Conservation (phyloP, 2,888 invertebrate genomes). For the Copidosoma aretas region DNA sequence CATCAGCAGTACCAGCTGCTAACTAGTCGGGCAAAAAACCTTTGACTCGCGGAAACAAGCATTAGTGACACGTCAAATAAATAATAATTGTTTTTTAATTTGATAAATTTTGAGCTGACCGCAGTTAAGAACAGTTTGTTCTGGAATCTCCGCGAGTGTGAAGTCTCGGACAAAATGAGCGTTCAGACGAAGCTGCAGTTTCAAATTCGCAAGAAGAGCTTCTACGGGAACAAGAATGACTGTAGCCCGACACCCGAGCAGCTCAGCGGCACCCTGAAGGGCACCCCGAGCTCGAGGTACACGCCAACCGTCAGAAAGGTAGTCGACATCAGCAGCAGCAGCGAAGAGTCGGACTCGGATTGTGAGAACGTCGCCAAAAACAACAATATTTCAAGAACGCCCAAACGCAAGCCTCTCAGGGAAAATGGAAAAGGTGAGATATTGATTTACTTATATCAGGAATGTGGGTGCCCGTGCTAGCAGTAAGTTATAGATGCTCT, state of each 20-base stretch:
- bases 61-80: too few relatives aligned
- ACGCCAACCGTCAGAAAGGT: slow-evolving; percentile 55
- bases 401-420: slow-evolving; percentile 4
- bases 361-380: slow-evolving; percentile 43
- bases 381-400: slow-evolving; percentile 25
- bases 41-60: too few relatives aligned
- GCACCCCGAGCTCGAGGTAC: slow-evolving; percentile 44
- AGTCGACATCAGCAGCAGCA: slow-evolving; percentile 56
- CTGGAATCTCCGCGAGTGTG: too few relatives aligned
- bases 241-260: slow-evolving; percentile 48
- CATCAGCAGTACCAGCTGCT: too few relatives aligned
- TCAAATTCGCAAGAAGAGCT: slow-evolving; percentile 63
- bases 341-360: slow-evolving; percentile 57
- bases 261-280: slow-evolving; percentile 48
- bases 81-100: too few relatives aligned
- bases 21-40: too few relatives aligned
- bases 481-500: slow-evolving; percentile 1
- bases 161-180: slow-evolving; percentile 36
- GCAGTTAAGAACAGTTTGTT: background rate
- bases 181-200: slow-evolving; percentile 65
- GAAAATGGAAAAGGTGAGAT: slow-evolving; percentile 22
- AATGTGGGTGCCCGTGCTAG: too few relatives aligned
- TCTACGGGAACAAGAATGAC: slow-evolving; percentile 51
- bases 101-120: too few relatives aligned
- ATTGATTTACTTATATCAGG: too few relatives aligned